Base-by-base conservation (phyloP, 2,113 vertebrate genomes). In the Chaetodon auriga region DNA sequence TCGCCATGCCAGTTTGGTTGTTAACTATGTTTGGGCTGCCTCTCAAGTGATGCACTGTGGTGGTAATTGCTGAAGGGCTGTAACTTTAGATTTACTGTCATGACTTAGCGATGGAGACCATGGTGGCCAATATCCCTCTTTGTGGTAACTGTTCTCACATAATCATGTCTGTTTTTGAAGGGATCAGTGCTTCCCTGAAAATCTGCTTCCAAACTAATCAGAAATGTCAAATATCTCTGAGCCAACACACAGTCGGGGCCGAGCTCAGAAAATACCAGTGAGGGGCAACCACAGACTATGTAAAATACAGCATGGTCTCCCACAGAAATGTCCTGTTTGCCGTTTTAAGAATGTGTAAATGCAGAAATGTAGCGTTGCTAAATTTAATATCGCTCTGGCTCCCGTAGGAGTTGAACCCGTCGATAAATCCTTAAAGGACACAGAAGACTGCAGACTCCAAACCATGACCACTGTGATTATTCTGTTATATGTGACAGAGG, bases 311-410 rank as follows among this genome's bases (percentile, higher is more conserved):
- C 87, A 84, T 90, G 90, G 90, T 89, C 84, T 93, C 90, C 93
- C 93, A 91, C 93, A 95, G 92, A 86, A 91, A 94, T 93, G 90
- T 90, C 83, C 89, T 82, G 80, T 92, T 93, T 94, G 91, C 91
- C 84, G 77, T 94, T 94, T 94, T 92, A 69, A 93, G 93, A 91
- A 91, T 85, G 90, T 93, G 90, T 92, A 92, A 93, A 93, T 93
- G 92, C 86, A 92, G 93, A 93, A 90, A 92, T 92, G 89, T 90
- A 82, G 73, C 78, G 41, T 84, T 89, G 90, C 91, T 93, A 94
- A 94, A 93, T 94, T 91, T 91, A 91, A 94, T 94, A 82, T 80
- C 60, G 68, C 84, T 87, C 83, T 93, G 89, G 91, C 89, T 82
- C 76, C 83, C 53, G 74, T 55, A 87, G 84, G 83, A 88, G 89